Percentiles rank a stretch among this genome's conserved stretches.
Evolutionary conservation across 1,140 invertebrate genomes (phyloP).

Genomic region (Subanguina moxae): DNA sequence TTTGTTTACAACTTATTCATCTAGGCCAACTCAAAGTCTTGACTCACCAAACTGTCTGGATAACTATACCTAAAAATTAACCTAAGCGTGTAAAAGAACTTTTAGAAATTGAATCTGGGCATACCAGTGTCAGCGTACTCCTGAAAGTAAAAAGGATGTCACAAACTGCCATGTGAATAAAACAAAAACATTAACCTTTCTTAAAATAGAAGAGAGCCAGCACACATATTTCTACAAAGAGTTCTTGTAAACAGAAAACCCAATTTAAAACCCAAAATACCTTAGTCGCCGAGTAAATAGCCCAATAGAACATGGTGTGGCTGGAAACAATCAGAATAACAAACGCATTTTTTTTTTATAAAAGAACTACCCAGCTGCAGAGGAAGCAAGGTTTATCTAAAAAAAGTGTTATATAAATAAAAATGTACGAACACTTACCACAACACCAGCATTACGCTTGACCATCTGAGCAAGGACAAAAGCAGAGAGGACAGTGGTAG

Average conservation of each 20-base stretch:
- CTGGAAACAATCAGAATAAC: too few relatives aligned
- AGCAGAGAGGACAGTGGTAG: conserved; percentile 35
- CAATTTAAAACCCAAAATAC: conserved; percentile 27
- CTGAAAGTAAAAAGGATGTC: conserved; percentile 42
- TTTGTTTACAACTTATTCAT: too few relatives aligned
- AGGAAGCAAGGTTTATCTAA: conserved; percentile 33
- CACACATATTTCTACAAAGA: conserved; percentile 25
- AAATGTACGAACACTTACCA: conserved; percentile 15
- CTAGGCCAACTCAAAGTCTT: too few relatives aligned
- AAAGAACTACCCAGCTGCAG: conserved; percentile 32
- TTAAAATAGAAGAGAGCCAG: conserved; percentile 22
- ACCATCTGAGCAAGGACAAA: conserved; percentile 38
- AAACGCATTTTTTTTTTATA: too few relatives aligned
- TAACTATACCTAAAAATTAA: background rate
- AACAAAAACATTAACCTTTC: conserved; percentile 12
- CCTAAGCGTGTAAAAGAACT: too few relatives aligned
- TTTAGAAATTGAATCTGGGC: conserved; percentile 43
- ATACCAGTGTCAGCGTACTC: conserved; percentile 49
- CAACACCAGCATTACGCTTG: conserved; percentile 28
- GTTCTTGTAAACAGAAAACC: background rate
- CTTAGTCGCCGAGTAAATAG: conserved; percentile 54
- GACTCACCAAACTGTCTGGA: conserved; percentile 17
- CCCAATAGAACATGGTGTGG: conserved; percentile 35
- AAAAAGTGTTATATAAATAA: background rate
- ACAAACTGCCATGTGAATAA: conserved; percentile 40